Evolutionary conservation across 1,140 invertebrate genomes (phyloP).

Genomic region (Leguminivora glycinivorella): DNA sequence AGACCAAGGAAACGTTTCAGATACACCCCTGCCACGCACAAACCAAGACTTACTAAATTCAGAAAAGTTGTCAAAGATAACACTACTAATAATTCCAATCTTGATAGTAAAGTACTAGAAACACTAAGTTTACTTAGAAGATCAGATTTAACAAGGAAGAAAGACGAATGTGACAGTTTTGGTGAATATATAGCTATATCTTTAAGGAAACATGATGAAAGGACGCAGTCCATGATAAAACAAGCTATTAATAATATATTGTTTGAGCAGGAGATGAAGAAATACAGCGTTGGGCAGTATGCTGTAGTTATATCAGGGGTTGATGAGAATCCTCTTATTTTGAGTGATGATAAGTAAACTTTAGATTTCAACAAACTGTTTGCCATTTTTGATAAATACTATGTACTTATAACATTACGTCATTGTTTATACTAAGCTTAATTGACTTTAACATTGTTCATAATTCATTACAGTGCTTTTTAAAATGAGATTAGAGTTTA

Average conservation of each 20-base stretch:
- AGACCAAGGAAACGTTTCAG: constrained; percentile 11
- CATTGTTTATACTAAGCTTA: no score
- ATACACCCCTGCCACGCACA: constrained; percentile 26
- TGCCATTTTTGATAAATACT: background rate
- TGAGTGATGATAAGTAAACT: constrained; percentile 41
- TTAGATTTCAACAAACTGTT: constrained; percentile 12
- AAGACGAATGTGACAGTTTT: constrained; percentile 70
- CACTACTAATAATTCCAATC: constrained; percentile 24
- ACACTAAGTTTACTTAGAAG: constrained; percentile 44
- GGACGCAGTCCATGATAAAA: constrained; percentile 70
- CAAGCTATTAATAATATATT: constrained; percentile 74
- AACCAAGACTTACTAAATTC: constrained; percentile 36
- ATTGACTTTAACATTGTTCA: no score
- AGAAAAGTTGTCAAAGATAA: constrained; percentile 39
- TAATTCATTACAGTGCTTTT: no score
- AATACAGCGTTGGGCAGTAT: constrained; percentile 53
- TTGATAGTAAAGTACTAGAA: constrained; percentile 43
- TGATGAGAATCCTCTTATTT: constrained; percentile 61
- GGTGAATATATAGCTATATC: constrained; percentile 70
- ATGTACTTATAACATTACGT: background rate
- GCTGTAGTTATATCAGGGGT: constrained; percentile 44
- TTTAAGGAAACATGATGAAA: constrained; percentile 67
- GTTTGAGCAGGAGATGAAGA: constrained; percentile 73
- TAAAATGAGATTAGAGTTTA: no score
- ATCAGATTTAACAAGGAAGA: constrained; percentile 52